These are phyloP conservation scores for Clostera curtula DNA, from an alignment of 2,888 invertebrate species.

Conservation along the genomic window DNA sequence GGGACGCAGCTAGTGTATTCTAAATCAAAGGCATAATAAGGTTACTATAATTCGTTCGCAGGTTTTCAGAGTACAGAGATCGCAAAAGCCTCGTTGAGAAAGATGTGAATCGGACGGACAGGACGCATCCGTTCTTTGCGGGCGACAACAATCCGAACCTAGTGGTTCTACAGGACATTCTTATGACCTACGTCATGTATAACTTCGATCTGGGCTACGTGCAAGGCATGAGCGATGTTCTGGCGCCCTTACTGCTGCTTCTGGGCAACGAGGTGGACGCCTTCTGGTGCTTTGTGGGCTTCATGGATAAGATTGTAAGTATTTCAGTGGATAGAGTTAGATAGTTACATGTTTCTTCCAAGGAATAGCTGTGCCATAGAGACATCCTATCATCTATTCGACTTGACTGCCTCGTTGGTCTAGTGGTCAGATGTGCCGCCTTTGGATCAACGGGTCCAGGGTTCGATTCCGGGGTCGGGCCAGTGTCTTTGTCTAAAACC, in stretches of 20 bases:
- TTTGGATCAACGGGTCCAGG: too few relatives aligned
- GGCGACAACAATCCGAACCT: constrained; percentile 95
- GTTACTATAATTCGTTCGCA: constrained; percentile 36
- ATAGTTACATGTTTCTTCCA: too few relatives aligned
- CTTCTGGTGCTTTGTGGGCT: constrained; percentile 99
- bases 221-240: constrained; percentile 97
- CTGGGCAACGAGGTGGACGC: constrained; percentile 96
- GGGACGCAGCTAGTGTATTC: too few relatives aligned
- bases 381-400: too few relatives aligned
- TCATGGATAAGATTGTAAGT: constrained; percentile 95
- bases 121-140: constrained; percentile 92
- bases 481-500: too few relatives aligned
- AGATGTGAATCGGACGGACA: constrained; percentile 96
- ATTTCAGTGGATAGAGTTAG: too few relatives aligned
- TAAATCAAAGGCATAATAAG: neutral
- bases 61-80: constrained; percentile 90
- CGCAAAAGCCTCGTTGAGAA: constrained; percentile 96
- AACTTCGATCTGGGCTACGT: constrained; percentile 98
- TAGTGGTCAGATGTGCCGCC: too few relatives aligned
- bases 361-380: too few relatives aligned
- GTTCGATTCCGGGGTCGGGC: too few relatives aligned
- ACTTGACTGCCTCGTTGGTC: too few relatives aligned
- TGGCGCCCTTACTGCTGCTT: constrained; percentile 93
- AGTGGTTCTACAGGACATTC: constrained; percentile 87
- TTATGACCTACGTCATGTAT: constrained; percentile 99